Base-by-base conservation (phyloP, 1,140 invertebrate genomes). In the Drosophila lacertosa region DNA sequence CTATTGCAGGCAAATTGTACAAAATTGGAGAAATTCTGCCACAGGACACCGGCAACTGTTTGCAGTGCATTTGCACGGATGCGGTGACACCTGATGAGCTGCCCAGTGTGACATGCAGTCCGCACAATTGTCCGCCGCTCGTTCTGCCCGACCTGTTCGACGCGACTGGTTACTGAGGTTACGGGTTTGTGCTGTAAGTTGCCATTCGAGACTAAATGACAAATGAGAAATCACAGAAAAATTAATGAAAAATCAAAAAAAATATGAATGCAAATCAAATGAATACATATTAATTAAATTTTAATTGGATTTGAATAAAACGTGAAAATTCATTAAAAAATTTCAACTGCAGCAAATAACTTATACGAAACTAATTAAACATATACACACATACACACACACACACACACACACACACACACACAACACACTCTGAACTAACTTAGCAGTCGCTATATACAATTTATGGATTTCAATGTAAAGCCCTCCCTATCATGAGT, bases 41-140 rank as follows among this genome's bases (percentile, higher is more conserved):
- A 4, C 93, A 94, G 69, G 93, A 94, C 63, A 94, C 94, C 47
- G 94, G 94, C 57, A 95, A 95, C 75, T 95, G 94, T 88, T 92
- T 95, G 64, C 94, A 95, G 90, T 95, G 94, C 86, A 93, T 93
- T 73, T 95, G 94, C 75, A 90, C 84, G 50, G 89, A 91, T 65
- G 90, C 90, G 29, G 72, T 86, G 33, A 91, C 79, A 29, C 73
- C 73, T 9, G 94, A 93, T 45, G 90, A 92, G 54, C 93, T 92
- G 70, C 94, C 93, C n/a, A 93, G 94, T 48, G 93, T 95, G 69
- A 94, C 94, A 60, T 95, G 94, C 82, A 94, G 93, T 39, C 94
- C 94, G 15, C 91, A 93, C 65, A 93, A 94, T 74, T 93, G 93
- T 63, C 92, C 93, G 54, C 92, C 92, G 15, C 86, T 93, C 53